Conservation (phyloP, 2,888 invertebrate species). For the Troilus luridus region DNA sequence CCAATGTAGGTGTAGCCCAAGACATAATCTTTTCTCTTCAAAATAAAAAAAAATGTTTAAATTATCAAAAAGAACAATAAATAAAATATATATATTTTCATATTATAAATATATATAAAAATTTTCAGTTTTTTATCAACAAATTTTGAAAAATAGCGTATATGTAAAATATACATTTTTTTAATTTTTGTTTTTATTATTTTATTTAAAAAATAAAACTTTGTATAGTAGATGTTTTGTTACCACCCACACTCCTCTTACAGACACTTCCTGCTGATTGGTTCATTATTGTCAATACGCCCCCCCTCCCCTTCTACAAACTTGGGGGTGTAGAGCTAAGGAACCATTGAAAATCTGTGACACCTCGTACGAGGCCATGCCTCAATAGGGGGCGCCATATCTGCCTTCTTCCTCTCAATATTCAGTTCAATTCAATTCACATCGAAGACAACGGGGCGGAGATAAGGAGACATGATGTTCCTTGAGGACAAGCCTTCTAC, state of each 20-base stretch:
- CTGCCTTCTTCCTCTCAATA: slow-evolving; percentile 22
- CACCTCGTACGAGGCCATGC: neutral
- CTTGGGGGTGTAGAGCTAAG: slow-evolving; percentile 13
- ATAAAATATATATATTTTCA: too few species aligned
- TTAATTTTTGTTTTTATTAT: neutral
- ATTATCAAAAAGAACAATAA: too few species aligned
- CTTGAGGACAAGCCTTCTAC: neutral
- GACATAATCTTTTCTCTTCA: too few species aligned
- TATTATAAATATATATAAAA: too few species aligned
- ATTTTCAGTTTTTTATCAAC: too few species aligned
- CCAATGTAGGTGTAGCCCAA: too few species aligned
- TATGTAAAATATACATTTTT: neutral
- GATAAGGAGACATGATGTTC: neutral
- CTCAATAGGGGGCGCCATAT: slow-evolving; percentile 34
- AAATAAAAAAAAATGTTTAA: too few species aligned
- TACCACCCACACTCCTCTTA: neutral
- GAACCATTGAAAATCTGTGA: slow-evolving; percentile 32
- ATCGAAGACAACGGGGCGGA: neutral
- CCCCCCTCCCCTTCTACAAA: neutral
- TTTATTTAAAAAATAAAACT: neutral
- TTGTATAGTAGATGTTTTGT: neutral
- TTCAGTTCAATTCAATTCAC: slow-evolving; percentile 24
- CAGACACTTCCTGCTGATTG: neutral
- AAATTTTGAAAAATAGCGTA: too few species aligned
- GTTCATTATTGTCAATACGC: neutral